Conservation (phyloP, 2,888 invertebrate genomes). For the Polietes domitor region DNA sequence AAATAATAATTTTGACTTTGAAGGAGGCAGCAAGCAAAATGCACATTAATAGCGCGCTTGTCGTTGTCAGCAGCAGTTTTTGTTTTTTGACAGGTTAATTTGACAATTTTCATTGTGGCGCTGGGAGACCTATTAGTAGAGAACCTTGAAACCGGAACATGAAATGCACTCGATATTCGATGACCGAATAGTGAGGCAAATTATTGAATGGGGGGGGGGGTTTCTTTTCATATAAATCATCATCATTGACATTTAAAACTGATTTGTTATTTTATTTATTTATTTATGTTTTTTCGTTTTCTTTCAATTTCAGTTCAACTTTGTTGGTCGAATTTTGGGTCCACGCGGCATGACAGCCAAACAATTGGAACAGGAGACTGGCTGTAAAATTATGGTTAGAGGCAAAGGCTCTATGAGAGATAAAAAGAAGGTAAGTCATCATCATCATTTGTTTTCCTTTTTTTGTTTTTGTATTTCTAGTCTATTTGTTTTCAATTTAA, state of each 20-base stretch:
- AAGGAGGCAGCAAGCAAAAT: constrained; percentile 57
- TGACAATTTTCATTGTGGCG: constrained; percentile 43
- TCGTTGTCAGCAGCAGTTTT: constrained; percentile 20
- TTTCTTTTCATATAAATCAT: constrained; percentile 3
- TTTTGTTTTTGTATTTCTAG: background rate
- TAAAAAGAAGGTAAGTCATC: constrained; percentile 96
- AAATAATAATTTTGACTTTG: constrained; percentile 73
- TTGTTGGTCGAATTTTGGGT: constrained; percentile 99
- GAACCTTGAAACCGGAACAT: constrained; percentile 72
- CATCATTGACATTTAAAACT: constrained; percentile 5
- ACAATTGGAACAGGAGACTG: constrained; percentile 99
- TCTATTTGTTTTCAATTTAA: background rate
- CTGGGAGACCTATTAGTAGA: constrained; percentile 40
- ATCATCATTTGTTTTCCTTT: background rate
- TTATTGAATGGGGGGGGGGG: background rate
- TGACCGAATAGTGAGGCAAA: background rate
- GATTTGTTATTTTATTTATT: constrained; percentile 18
- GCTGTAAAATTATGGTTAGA: constrained; percentile 99
- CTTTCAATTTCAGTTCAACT: constrained; percentile 95
- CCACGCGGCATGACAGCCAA: constrained; percentile 99
- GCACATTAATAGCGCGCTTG: background rate
- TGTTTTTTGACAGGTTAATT: constrained; percentile 68
- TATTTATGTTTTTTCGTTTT: constrained; percentile 30
- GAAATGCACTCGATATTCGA: constrained; percentile 51
- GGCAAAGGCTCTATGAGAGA: constrained; percentile 99